phyloP scores from a whole-genome alignment of 2,888 invertebrate species.

The Slavum lentiscoides region DNA sequence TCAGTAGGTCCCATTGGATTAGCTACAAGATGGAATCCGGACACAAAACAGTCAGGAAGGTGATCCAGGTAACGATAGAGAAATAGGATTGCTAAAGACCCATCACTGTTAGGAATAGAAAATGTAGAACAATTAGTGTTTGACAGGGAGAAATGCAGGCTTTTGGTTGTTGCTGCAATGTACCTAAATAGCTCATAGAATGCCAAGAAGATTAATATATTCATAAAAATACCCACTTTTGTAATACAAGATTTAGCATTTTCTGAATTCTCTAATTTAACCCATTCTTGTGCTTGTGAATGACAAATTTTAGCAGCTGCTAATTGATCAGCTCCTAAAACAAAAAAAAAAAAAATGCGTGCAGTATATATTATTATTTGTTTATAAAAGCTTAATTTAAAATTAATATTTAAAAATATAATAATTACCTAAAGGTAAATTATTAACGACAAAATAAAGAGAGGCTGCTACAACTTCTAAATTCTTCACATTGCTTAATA shows the following conservation, averaged over 20 bases:
- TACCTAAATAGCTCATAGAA: too few relatives aligned
- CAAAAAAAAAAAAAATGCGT: too few relatives aligned
- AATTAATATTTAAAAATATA: slow-evolving; percentile 6
- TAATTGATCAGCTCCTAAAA: slow-evolving; percentile 63
- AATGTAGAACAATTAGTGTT: too few relatives aligned
- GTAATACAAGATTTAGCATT: slow-evolving; percentile 55
- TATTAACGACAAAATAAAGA: slow-evolving; percentile 60
- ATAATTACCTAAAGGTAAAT: slow-evolving; percentile 59
- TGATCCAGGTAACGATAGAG: too few relatives aligned
- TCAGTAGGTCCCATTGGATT: too few relatives aligned
- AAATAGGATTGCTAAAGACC: too few relatives aligned
- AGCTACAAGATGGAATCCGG: too few relatives aligned
- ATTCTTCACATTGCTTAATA: slow-evolving; percentile 59
- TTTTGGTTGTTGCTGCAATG: too few relatives aligned
- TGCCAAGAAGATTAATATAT: too few relatives aligned
- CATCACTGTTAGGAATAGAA: too few relatives aligned
- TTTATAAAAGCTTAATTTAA: background rate
- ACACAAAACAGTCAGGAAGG: too few relatives aligned
- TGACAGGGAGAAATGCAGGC: too few relatives aligned
- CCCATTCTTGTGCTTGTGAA: slow-evolving; percentile 61
- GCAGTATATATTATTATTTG: background rate
- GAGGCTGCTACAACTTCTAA: slow-evolving; percentile 60
- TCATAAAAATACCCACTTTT: slow-evolving; percentile 54
- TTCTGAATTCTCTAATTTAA: slow-evolving; percentile 54
- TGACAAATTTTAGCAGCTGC: slow-evolving; percentile 62